phyloP scores from a whole-genome alignment of 2,797 vertebrate genomes.

The Tragopan temminckii region DNA sequence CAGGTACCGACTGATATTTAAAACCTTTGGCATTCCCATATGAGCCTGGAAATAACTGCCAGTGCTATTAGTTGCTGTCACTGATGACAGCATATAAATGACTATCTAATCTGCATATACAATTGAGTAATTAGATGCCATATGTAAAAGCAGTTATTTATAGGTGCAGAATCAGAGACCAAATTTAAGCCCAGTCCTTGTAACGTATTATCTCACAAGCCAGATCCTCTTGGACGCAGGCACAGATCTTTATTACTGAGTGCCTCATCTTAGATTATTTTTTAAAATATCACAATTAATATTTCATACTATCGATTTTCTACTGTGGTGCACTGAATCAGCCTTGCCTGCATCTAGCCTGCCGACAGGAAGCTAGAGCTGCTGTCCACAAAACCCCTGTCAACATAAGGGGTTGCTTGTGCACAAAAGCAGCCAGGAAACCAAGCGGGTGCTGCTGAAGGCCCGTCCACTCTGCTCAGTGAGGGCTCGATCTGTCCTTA shows the following conservation, averaged over 20 bases:
- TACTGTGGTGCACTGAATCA: not conserved
- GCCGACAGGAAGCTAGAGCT: not conserved
- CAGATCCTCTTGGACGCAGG: not conserved
- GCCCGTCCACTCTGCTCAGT: not conserved
- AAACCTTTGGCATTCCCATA: constrained; percentile 54
- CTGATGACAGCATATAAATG: constrained; percentile 45
- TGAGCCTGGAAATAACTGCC: constrained; percentile 39
- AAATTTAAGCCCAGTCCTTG: not conserved
- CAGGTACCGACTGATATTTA: constrained; percentile 38
- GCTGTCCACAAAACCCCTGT: not conserved
- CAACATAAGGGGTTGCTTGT: not conserved
- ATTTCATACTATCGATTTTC: not conserved
- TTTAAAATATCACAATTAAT: not conserved
- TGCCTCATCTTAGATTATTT: not conserved
- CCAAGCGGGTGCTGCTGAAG: not conserved
- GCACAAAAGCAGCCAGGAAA: not conserved
- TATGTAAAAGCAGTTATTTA: constrained; percentile 51
- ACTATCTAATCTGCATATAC: constrained; percentile 29
- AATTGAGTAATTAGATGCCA: constrained; percentile 53
- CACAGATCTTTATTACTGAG: not conserved
- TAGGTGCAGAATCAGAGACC: not conserved
- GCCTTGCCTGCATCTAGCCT: not conserved
- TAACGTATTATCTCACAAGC: not conserved
- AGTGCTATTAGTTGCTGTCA: constrained; percentile 32
- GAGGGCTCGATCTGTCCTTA: constrained; percentile 53